Conservation (phyloP, 64 coral and sea anemone species). For the Dendrophyllia cribrosa region DNA sequence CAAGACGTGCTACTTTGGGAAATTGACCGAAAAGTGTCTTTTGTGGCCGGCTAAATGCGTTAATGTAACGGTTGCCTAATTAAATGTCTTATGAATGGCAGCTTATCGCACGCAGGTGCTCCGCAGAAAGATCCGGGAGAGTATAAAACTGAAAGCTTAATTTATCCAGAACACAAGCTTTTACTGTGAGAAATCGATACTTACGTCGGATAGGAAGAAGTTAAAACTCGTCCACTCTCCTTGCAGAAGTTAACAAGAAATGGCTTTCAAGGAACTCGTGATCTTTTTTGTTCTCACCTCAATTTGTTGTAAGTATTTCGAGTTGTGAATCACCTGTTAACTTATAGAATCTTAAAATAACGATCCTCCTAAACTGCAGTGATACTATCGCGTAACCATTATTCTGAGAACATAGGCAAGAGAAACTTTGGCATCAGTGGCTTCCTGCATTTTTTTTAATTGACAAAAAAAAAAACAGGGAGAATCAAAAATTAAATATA, state of each 20-base stretch:
- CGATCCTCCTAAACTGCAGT: background rate
- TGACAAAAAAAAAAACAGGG: no score
- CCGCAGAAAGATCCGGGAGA: background rate
- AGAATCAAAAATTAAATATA: no score
- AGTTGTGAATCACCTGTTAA: background rate
- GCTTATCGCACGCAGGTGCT: conserved; percentile 13
- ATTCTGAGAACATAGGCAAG: no score
- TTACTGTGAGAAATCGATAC: background rate
- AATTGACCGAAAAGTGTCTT: conserved; percentile 42
- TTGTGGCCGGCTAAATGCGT: conserved; percentile 36
- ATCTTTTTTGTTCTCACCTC: background rate
- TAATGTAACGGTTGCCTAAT: conserved; percentile 59
- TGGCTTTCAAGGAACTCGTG: background rate
- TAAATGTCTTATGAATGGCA: conserved; percentile 30
- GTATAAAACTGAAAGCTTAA: conserved; percentile 32
- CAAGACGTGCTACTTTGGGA: conserved; percentile 10
- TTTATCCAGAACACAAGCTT: background rate
- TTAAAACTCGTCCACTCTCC: background rate
- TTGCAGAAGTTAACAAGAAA: background rate
- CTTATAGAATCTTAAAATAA: background rate
- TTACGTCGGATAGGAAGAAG: background rate
- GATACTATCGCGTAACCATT: no score
- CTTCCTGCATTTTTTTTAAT: no score
- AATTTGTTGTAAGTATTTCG: conserved; percentile 22
- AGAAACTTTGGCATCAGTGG: no score